These are phyloP conservation scores for Alloscopus bannaensis DNA, from an alignment of 2,888 invertebrate species.

Conservation along the genomic window DNA sequence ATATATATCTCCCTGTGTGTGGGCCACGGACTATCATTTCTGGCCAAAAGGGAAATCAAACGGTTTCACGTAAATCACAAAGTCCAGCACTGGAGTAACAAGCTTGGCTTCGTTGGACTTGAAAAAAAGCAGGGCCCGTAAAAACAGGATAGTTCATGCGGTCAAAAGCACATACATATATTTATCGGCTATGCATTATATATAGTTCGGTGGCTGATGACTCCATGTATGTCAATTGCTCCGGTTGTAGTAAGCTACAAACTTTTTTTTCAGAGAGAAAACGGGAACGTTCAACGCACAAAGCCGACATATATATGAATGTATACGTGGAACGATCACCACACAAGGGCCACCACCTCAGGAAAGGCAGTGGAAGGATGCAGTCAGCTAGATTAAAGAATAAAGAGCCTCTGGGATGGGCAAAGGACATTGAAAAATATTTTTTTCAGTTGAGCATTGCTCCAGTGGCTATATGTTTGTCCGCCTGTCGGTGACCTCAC, in stretches of 20 bases:
- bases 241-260: neutral
- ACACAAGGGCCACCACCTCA: neutral
- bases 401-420: slow-evolving; percentile 32
- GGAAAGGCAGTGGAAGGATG: neutral
- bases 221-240: no score
- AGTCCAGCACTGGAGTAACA: slow-evolving; percentile 38
- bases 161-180: no score
- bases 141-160: slow-evolving; percentile 1
- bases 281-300: neutral
- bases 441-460: slow-evolving; percentile 36
- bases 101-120: slow-evolving; percentile 32
- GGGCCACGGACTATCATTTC: slow-evolving; percentile 57
- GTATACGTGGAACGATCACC: neutral
- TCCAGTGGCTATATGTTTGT: slow-evolving; percentile 37
- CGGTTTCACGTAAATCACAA: slow-evolving; percentile 55
- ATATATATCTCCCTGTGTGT: slow-evolving; percentile 50
- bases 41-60: slow-evolving; percentile 61
- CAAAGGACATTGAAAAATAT: slow-evolving; percentile 53
- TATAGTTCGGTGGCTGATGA: no score
- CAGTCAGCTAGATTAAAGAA: slow-evolving; percentile 30
- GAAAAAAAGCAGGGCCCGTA: slow-evolving; percentile 36
- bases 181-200: no score
- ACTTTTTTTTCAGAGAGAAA: neutral
- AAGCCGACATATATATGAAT: no score
- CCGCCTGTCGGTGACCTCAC: slow-evolving; percentile 46